Evolutionary conservation across 2,888 invertebrate genomes (phyloP), one percentile per base, ranked within the genome.

Genomic region (Ormyrus labotus): DNA sequence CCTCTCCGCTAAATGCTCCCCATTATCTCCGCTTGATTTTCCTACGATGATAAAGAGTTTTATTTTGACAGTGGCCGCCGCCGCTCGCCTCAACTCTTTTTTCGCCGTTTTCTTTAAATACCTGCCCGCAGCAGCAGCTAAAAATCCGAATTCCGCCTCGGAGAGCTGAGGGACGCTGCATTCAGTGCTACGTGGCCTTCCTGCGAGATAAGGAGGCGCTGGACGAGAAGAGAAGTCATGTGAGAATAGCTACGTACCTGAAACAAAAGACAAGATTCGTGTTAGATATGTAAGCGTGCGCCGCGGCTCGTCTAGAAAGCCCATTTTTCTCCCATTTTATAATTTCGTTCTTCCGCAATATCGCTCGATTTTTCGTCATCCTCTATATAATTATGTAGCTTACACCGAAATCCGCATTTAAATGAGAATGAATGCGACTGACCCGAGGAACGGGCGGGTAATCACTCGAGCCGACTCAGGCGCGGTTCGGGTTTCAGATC

Each of bases 21-120:
- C 51, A 67, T 68, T 71, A 72, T 78, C 67, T 73, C 13, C 6
- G 9, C 55, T 55, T 72, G 68, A 73, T 73, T 74, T 68, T 69
- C 76, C 69, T 53, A 69, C 76, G 55, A 19, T 55, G 76, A 69
- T 76, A 69, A 55, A 10, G 5, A 63, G 2, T 53, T 68, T 75
- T 53, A 10, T 68, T 68, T 61, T 53, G 45, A 67, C 47, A 51
- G 34, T 48, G 11, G 50, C n/a, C 34, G 34, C 34, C 34, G 34
- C 34, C 34, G 4, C 34, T 3, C 34, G 34, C 34, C 2, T 19
- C 6, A 1, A 0, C n/a, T 19, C 11, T 48, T 34, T 48, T n/a
- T 63, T 55, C 51, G 8, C 6, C 13, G 7, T 8, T 19, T 55
- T 72, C n/a, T 68, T 19, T 13, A 47, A 51, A 51, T 61, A 51